Percentiles rank a stretch among this genome's conserved stretches.
These are phyloP conservation scores for Agrypnia vestita DNA, from an alignment of 1,140 invertebrate genomes.

Conservation along the genomic window DNA sequence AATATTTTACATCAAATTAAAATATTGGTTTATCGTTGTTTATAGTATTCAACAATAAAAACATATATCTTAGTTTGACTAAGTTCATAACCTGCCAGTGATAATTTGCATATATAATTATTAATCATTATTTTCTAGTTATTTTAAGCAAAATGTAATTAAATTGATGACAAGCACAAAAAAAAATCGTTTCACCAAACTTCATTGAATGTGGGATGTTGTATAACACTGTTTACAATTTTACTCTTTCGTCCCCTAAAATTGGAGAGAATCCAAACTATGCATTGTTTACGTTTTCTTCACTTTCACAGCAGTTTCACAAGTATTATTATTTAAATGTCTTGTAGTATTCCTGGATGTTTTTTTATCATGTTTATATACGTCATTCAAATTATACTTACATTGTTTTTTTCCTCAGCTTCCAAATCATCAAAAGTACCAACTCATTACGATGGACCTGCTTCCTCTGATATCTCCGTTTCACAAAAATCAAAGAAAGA, in stretches of 20 bases:
- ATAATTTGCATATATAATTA: too few species aligned
- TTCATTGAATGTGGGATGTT: background rate
- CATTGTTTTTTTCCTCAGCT: conserved; percentile 1
- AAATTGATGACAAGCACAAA: background rate
- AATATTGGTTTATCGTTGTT: too few species aligned
- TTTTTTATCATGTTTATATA: too few species aligned
- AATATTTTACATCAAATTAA: too few species aligned
- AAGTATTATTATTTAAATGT: too few species aligned
- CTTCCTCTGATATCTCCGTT: background rate
- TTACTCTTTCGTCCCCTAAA: background rate
- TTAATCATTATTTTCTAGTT: too few species aligned
- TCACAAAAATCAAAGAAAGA: conserved; percentile 1
- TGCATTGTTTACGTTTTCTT: background rate
- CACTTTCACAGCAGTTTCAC: background rate
- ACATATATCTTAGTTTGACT: too few species aligned
- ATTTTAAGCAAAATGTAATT: too few species aligned
- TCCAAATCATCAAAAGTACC: conserved; percentile 13
- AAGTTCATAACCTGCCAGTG: too few species aligned
- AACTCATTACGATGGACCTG: background rate
- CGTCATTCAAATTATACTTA: background rate
- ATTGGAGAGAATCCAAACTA: conserved; percentile 15
- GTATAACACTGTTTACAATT: conserved; percentile 23
- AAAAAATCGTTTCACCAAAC: background rate
- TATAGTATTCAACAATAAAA: too few species aligned
- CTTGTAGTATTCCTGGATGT: too few species aligned